Base-by-base conservation (phyloP, 2,797 vertebrate genomes). In the Sebastes itinus region DNA sequence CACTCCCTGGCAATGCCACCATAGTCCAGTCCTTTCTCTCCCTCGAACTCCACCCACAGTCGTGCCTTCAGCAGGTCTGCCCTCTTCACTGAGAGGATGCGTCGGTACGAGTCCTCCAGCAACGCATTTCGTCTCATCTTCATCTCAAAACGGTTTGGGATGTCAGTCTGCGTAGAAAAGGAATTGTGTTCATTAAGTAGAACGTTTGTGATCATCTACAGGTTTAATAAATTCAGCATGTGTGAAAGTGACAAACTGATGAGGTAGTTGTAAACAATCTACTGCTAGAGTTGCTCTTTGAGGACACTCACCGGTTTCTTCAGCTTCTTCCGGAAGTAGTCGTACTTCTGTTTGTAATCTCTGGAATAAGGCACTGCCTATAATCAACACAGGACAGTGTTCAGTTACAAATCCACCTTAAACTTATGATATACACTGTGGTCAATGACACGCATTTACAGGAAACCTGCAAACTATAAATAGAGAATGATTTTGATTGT, bases 351-450 rank as follows among this genome's bases (percentile, higher is more conserved):
- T 88, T 99, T 99, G 87, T 99, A 99, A 93, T 99, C 98, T 93
- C 98, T 97, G 94, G 98, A 99, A 92, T 99, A 99, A 95, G 98
- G 98, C 95, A 99, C 98, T 65, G 98, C 98, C 98, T 99, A 22
- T 30, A 89, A 88, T 54, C 71, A 76, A 87, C 20, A 87, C 11
- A 69, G 25, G 12, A 58, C 4, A 70, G 9, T 10, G 28, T 74
- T 86, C 12, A 71, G 52, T 55, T 22, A 83, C 2, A 65, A 72
- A 79, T 73, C 56, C 70, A 64, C 60, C 5, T 27, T 13, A 32
- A 65, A 27, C 13, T 54, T 20, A 54, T n/a, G 30, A 65, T 12
- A 6, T 56, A 54, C 11, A 65, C 7, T n/a, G 20, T n/a, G 16
- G 11, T 74, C 27, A 27, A 42, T 67, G 7, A 63, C 14, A 14